Conservation (phyloP, 1,140 invertebrate species). For the Drosophila elegans region DNA sequence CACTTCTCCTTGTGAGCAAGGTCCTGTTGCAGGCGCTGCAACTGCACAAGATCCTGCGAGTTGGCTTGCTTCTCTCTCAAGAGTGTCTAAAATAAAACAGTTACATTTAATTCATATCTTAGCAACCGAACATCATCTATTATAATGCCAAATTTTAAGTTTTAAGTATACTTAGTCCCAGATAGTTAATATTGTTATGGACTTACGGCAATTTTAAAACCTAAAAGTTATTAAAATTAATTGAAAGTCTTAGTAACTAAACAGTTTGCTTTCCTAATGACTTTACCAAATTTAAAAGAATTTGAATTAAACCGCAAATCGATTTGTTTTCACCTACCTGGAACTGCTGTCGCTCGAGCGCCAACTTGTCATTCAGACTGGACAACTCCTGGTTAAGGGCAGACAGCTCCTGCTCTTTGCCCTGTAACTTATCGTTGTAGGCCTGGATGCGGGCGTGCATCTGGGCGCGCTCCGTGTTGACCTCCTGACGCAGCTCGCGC, state of each 20-base stretch:
- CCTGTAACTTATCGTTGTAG: conserved; percentile 72
- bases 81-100: conserved; percentile 21
- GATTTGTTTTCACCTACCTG: conserved; percentile 37
- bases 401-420: conserved; percentile 71
- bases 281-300: too few species aligned
- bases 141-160: too few species aligned
- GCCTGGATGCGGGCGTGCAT: conserved; percentile 86
- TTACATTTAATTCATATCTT: too few species aligned
- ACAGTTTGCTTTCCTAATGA: too few species aligned
- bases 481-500: conserved; percentile 90
- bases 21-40: conserved; percentile 79
- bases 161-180: too few species aligned
- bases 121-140: too few species aligned
- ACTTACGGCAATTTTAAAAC: too few species aligned
- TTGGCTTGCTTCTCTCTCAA: conserved; percentile 73
- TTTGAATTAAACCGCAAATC: too few species aligned
- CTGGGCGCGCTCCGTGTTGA: conserved; percentile 88
- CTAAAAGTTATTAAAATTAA: too few species aligned
- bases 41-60: conserved; percentile 74
- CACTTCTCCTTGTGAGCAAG: conserved; percentile 74
- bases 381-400: conserved; percentile 72
- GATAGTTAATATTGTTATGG: too few species aligned
- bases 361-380: conserved; percentile 72
- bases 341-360: conserved; percentile 80
- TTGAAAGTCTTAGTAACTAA: too few species aligned